Evolutionary conservation across 1,140 invertebrate species (phyloP), one percentile per base, ranked within the genome.

Genomic region (Drosophila dunni): DNA sequence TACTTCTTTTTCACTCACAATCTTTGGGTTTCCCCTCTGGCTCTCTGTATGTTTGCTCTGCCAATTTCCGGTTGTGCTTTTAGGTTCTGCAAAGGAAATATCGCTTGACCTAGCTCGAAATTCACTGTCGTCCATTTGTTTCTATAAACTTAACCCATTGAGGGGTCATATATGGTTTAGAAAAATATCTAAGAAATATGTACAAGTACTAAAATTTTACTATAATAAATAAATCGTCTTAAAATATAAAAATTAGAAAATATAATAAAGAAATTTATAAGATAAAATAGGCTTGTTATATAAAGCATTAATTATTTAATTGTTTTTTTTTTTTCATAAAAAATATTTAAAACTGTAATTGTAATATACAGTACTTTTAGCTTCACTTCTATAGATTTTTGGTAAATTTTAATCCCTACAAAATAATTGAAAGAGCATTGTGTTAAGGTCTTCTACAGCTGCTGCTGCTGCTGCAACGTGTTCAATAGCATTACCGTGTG

Each of bases 41-140:
- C 50, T 50, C 62, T 74, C 65, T 29, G 24, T 74, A 65, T 68
- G 68, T 71, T 84, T 72, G 81, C 66, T 78, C 78, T 85, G 81
- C 75, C 81, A 81, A 72, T 85, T 85, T 85, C 81, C 81, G 70
- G 69, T 42, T 71, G 50, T 60, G 63, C 76, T 65, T 72, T 82
- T 51, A 45, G 65, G 40, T 50, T 36, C 66, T 54, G 33, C 42
- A 46, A 56, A 17, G 45, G 53, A 57, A 51, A 68, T 56, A 58
- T 42, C 40, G 40, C 13, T 42, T 42, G 40, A 42, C 40, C n/a
- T 51, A 60, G 54, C 48, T 10, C 11, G 10, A 66, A 56, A 46
- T 15, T 46, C 57, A 24, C 45, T 34, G 17, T 3, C 24, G 9
- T 34, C 46, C 29, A 70, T 45, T 45, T 50, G 71, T 65, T 57